Conservation (phyloP, 2,113 vertebrate genomes). For the Semnornis frantzii region DNA sequence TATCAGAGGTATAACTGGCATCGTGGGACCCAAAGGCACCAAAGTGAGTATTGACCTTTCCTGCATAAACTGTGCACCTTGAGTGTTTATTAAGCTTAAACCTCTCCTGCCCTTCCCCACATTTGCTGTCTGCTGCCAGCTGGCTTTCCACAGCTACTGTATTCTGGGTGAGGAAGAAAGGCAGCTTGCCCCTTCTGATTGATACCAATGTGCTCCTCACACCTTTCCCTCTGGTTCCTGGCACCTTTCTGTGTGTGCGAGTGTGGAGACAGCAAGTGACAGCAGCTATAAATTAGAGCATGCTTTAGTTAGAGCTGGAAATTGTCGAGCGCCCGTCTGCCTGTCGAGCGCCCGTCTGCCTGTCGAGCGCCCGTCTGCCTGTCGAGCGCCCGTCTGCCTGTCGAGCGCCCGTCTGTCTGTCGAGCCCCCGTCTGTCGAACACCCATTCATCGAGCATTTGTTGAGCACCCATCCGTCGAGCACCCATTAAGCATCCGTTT, state of each 20-base stretch:
- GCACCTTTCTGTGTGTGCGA: background rate
- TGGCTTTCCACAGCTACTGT: background rate
- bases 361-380: too few species aligned
- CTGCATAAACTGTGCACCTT: background rate
- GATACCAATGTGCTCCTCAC: background rate
- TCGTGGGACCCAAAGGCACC: constrained; percentile 89
- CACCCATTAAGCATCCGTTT: too few species aligned
- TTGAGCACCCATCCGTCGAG: too few species aligned
- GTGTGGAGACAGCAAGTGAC: background rate
- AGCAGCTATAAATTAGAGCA: background rate
- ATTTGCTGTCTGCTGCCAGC: background rate
- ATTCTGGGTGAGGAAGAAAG: background rate
- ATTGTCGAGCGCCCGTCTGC: too few species aligned
- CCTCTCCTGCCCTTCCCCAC: background rate
- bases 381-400: too few species aligned
- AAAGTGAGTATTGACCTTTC: constrained; percentile 77
- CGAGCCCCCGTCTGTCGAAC: too few species aligned
- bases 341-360: too few species aligned
- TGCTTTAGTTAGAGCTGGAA: background rate
- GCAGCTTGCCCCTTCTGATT: background rate
- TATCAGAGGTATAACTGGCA: constrained; percentile 87
- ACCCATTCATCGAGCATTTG: too few species aligned
- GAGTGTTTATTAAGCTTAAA: background rate
- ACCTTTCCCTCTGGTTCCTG: background rate
- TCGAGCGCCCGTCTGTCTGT: too few species aligned